These are phyloP conservation scores for Heptranchias perlo DNA, from an alignment of 2,113 vertebrate genomes.

Conservation along the genomic window DNA sequence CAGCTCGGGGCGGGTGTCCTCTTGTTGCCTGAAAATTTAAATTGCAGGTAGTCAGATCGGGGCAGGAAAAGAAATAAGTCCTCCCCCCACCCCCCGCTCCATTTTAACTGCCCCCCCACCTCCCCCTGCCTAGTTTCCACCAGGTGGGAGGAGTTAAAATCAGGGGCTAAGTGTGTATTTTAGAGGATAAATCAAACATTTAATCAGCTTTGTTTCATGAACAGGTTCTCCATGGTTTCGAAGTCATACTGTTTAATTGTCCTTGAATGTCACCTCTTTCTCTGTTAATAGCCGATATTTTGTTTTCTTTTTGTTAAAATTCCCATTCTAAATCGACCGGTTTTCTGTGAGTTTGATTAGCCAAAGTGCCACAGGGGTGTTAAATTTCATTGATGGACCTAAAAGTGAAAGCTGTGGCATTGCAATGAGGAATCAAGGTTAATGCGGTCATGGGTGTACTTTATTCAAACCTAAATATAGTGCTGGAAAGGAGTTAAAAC, in stretches of 20 bases:
- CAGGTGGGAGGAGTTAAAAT: neutral
- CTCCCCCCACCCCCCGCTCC: no score
- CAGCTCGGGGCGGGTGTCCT: neutral
- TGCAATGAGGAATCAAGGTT: neutral
- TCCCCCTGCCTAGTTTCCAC: neutral
- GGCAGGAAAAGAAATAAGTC: no score
- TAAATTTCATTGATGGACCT: neutral
- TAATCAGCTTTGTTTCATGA: neutral
- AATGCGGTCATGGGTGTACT: neutral
- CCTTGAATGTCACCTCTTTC: neutral
- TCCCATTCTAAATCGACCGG: neutral
- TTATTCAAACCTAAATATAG: neutral
- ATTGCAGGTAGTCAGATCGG: no score
- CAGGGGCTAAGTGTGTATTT: neutral
- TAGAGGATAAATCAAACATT: neutral
- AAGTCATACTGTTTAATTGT: neutral
- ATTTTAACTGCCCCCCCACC: neutral
- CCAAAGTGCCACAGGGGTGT: neutral
- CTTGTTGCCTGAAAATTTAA: no score
- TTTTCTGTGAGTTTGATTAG: conserved; percentile 18
- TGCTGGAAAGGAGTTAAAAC: conserved; percentile 5
- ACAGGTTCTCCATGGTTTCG: neutral
- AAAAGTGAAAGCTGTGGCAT: neutral
- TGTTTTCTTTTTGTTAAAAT: neutral
- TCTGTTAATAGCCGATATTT: neutral